Base-by-base conservation (phyloP, 2,797 vertebrate genomes). In the Leptatherina wallacei region DNA sequence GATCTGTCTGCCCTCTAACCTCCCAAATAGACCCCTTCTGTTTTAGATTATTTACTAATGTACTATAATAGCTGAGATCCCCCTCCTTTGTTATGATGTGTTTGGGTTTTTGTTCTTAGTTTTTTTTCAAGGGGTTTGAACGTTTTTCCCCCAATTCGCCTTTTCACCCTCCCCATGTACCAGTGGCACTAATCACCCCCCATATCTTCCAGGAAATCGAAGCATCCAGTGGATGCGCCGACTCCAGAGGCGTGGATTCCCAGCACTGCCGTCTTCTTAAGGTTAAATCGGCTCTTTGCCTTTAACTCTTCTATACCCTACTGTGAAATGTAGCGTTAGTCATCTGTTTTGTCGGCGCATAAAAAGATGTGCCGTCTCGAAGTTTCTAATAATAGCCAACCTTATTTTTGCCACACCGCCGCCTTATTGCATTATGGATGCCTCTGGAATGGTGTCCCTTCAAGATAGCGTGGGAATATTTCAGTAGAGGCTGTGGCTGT, bases 391-490 rank as follows among this genome's bases (percentile, higher is more conserved):
- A 74, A 90, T 85, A 90, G 87, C 85, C 77, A 0, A 2, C 78
- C 70, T 71, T 71, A 49, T 86, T 86, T 74, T 58, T 32, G 47
- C 81, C 81, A 64, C 83, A 38, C 73, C 82, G 82, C 69, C 85
- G 84, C 85, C 89, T 88, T 75, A n/a, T 78, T 90, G 90, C 91
- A 84, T 93, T 88, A 91, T 91, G 89, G 83, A 90, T 87, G 91
- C 85, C 81, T 61, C 49, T 14, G 85, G 89, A 80, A 49, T 20
- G 85, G 84, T 58, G 77, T 89, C 85, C 87, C 86, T 80, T 78
- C 83, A 7, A 85, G 88, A 80, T 88, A 89, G 90, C 89, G 90
- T 89, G 89, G 89, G 89, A 85, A 85, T 68, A 13, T 83, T 6
- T 59, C 80, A 79, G 81, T 87, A 87, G 76, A 82, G 61, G 67